Evolutionary conservation across 2,888 invertebrate species (phyloP).

Genomic region (Spialia ferax): DNA sequence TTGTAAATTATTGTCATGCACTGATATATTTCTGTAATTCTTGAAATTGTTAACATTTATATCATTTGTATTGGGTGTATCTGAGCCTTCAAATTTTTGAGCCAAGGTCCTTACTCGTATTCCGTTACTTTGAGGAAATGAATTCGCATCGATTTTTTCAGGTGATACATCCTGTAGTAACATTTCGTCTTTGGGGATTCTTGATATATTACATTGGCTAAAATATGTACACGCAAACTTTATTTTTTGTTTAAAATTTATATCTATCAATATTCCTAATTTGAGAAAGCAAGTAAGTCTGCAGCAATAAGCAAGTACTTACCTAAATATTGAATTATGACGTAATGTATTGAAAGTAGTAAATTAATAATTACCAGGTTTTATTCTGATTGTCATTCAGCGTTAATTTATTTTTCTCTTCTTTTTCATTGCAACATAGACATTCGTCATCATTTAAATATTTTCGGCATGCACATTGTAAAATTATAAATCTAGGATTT

Average conservation of each 20-base stretch:
- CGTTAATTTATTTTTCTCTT: neutral
- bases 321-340: no score
- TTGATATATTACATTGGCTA: neutral
- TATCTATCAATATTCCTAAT: no score
- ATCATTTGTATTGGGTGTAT: neutral
- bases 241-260: neutral
- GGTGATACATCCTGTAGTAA: neutral
- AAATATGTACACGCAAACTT: neutral
- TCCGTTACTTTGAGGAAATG: slow-evolving; percentile 9
- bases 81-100: slow-evolving; percentile 26
- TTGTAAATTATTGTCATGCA: neutral
- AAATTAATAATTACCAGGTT: neutral
- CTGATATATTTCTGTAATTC: neutral
- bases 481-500: slow-evolving; percentile 7
- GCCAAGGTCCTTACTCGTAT: slow-evolving; percentile 15
- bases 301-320: no score
- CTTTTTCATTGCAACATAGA: neutral
- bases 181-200: neutral
- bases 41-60: neutral
- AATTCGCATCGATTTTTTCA: neutral
- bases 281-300: no score
- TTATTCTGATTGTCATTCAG: neutral
- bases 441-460: neutral
- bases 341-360: no score
- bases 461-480: slow-evolving; percentile 25